phyloP scores from a whole-genome alignment of 2,888 invertebrate genomes.

The Abrostola triplasia region DNA sequence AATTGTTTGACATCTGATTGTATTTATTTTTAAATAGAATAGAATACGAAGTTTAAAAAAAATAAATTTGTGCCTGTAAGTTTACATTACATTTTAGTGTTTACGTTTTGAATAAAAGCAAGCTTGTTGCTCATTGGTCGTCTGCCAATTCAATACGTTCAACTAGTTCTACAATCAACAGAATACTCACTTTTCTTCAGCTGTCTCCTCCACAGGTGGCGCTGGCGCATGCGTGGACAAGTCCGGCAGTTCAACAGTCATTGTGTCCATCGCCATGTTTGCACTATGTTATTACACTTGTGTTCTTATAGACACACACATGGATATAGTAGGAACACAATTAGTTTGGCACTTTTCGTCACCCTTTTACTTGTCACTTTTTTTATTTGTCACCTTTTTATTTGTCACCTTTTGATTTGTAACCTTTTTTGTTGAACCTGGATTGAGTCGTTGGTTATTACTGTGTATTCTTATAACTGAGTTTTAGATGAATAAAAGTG shows the following conservation, averaged over 20 bases:
- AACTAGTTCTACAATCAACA: background rate
- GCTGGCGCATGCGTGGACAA: constrained; percentile 75
- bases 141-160: background rate
- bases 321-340: constrained; percentile 38
- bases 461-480: background rate
- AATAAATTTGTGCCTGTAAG: too few species aligned
- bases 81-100: too few species aligned
- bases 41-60: too few species aligned
- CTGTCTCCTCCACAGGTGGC: constrained; percentile 78
- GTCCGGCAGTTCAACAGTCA: constrained; percentile 86
- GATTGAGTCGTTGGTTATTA: constrained; percentile 7
- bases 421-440: background rate
- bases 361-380: background rate
- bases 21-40: too few species aligned
- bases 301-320: constrained; percentile 54
- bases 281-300: constrained; percentile 56
- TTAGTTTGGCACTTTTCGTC: background rate
- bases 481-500: constrained; percentile 5
- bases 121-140: constrained; percentile 42
- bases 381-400: background rate
- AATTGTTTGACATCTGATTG: too few species aligned
- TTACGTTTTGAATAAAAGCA: constrained; percentile 15
- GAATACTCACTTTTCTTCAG: constrained; percentile 84
- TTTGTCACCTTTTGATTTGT: background rate
- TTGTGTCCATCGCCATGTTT: constrained; percentile 86